Evolutionary conservation across 2,888 invertebrate genomes (phyloP), one percentile per base, ranked within the genome.

Genomic region (Cephus pygmeus): DNA sequence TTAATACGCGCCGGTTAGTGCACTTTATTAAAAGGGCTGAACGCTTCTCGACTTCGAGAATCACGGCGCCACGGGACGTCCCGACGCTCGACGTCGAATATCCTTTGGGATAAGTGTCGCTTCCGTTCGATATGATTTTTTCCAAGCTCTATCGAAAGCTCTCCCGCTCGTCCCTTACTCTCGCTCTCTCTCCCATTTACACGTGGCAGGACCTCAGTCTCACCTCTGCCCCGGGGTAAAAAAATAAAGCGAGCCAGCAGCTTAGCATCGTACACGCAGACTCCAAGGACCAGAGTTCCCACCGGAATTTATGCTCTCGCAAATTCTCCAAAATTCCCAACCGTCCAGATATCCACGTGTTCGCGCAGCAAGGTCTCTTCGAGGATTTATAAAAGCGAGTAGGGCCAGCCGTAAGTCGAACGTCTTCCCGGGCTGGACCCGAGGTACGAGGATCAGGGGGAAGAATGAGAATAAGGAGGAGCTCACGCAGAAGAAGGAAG

Each of bases 1-100:
- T 88, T 88, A 89, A 88, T 89, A 87, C 86, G 87, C 85, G 83
- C 83, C 86, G 85, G 86, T 88, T 87, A 87, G 86, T 83, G 87
- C 85, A 87, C 86, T 87, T 88, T 87, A 86, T 87, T 85, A 86
- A 86, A 83, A 36, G 56, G 69, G 40, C 76, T 71, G 30, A 73
- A 75, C 74, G 69, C 79, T 76, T 69, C 75, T 71, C 71, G 56
- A 23, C 56, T 56, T 56, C 23, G 56, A 56, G 56, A 56, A 23
- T 56, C 56, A 56, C 56, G 56, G 23, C 56, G 56, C 56, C 56
- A 23, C 56, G 56, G 56, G 56, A 56, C 56, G 56, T 56, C 56
- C 56, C 56, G 56, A 56, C 56, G 56, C 56, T 56, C 56, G 23
- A 23, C 56, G 56, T 56, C 56, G 56, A 56, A 56, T 56, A 56